Conservation (phyloP, 2,888 invertebrate species). For the Synanthedon andrenaeformis region DNA sequence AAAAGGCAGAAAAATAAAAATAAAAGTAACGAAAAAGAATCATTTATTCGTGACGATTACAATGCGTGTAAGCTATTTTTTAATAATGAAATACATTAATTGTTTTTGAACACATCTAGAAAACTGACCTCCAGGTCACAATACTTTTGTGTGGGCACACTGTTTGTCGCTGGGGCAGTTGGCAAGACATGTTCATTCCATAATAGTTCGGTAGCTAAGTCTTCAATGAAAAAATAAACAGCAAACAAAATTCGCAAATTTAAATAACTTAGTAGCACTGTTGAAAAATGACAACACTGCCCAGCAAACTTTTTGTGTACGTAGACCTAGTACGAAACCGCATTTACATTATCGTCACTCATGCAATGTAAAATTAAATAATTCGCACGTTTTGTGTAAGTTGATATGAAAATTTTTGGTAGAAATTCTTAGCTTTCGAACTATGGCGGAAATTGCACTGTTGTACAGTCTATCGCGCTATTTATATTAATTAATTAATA, state of each 20-base stretch:
- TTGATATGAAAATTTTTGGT: neutral
- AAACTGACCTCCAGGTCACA: neutral
- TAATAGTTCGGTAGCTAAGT: neutral
- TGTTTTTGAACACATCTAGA: neutral
- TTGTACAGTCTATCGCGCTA: slow-evolving; percentile 59
- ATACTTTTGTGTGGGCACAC: too few relatives aligned
- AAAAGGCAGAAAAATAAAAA: slow-evolving; percentile 8
- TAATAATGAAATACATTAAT: slow-evolving; percentile 11
- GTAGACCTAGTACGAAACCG: too few relatives aligned
- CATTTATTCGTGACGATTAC: slow-evolving; percentile 37
- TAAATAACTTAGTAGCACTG: too few relatives aligned
- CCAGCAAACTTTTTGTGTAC: too few relatives aligned
- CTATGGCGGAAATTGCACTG: slow-evolving; percentile 45
- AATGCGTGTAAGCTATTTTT: slow-evolving; percentile 17
- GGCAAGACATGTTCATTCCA: neutral
- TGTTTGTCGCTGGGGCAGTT: neutral
- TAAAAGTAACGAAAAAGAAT: slow-evolving; percentile 38
- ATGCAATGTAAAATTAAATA: too few relatives aligned
- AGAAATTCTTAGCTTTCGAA: neutral
- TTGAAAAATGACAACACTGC: too few relatives aligned
- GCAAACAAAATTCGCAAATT: too few relatives aligned
- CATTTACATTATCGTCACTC: too few relatives aligned
- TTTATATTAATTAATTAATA: slow-evolving; percentile 26
- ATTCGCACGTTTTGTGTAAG: too few relatives aligned
- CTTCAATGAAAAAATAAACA: neutral